Evolutionary conservation across 2,113 vertebrate genomes (phyloP).

Genomic region (Hippocampus barbouri): DNA sequence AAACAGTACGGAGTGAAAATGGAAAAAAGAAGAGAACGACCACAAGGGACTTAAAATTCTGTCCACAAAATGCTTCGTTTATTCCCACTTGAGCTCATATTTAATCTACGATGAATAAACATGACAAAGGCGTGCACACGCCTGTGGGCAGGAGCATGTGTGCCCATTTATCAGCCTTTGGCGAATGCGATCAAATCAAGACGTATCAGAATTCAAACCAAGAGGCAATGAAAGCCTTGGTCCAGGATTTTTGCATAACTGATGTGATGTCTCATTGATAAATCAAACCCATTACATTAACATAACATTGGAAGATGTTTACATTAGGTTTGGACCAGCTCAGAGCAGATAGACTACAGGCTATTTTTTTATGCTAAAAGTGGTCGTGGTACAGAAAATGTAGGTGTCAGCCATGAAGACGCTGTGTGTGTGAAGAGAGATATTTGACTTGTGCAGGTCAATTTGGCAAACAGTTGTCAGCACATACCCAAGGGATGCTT

Average conservation of each 20-base stretch:
- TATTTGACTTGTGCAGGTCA: not conserved
- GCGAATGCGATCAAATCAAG: slow-evolving; percentile 49
- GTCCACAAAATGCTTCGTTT: slow-evolving; percentile 54
- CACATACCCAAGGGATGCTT: not conserved
- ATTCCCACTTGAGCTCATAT: slow-evolving; percentile 53
- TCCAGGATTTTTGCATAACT: slow-evolving; percentile 5
- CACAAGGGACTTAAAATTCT: slow-evolving; percentile 4
- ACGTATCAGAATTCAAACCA: slow-evolving; percentile 31
- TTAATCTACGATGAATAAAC: slow-evolving; percentile 56
- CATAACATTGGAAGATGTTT: not conserved
- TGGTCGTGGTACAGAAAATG: not conserved
- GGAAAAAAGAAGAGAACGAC: not conserved
- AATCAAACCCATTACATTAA: slow-evolving; percentile 1
- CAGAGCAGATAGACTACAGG: too few relatives aligned
- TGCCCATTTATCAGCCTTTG: slow-evolving; percentile 47
- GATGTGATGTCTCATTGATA: slow-evolving; percentile 11
- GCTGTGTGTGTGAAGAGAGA: not conserved
- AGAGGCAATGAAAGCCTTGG: slow-evolving; percentile 22
- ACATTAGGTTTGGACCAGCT: not conserved
- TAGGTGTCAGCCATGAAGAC: not conserved
- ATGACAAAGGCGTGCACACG: slow-evolving; percentile 42
- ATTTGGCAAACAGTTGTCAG: not conserved
- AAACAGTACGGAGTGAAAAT: not conserved
- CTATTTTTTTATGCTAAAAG: not conserved
- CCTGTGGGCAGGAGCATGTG: slow-evolving; percentile 36